Evolutionary conservation across 1,140 invertebrate genomes (phyloP).

Genomic region (Rhagoletis pomonella): DNA sequence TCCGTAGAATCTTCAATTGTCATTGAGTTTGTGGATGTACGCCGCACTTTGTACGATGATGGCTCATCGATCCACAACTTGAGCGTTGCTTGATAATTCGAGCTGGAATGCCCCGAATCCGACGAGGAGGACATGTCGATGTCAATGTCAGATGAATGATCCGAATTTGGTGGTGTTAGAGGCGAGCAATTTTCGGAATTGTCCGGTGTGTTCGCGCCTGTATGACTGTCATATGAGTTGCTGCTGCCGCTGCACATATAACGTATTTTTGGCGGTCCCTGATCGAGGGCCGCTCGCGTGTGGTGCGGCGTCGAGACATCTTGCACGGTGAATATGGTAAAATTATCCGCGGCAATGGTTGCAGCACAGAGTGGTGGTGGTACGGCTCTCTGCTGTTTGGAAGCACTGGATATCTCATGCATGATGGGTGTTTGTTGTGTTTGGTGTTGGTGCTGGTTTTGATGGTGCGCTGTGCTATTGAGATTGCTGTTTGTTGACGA

Average conservation of each 20-base stretch:
- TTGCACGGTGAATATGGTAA: constrained; percentile 45
- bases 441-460: constrained; percentile 56
- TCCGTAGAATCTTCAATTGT: not conserved
- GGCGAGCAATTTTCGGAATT: constrained; percentile 74
- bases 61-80: constrained; percentile 53
- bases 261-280: constrained; percentile 64
- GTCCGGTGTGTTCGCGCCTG: constrained; percentile 28
- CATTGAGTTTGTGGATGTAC: not conserved
- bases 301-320: constrained; percentile 16
- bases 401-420: constrained; percentile 71
- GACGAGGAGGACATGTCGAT: constrained; percentile 73
- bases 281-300: not conserved
- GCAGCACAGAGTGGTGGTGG: constrained; percentile 53
- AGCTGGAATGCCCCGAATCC: constrained; percentile 71
- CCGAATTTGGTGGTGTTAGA: constrained; percentile 81
- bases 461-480: constrained; percentile 56
- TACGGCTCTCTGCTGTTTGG: constrained; percentile 56
- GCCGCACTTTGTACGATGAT: constrained; percentile 20
- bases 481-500: not conserved
- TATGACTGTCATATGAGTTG: constrained; percentile 64
- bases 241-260: constrained; percentile 64
- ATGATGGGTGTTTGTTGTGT: constrained; percentile 63
- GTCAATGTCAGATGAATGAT: constrained; percentile 84
- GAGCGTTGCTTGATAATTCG: constrained; percentile 34
- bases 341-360: constrained; percentile 54